phyloP scores from a whole-genome alignment of 2,113 vertebrate genomes.

The Mohoua ochrocephala region DNA sequence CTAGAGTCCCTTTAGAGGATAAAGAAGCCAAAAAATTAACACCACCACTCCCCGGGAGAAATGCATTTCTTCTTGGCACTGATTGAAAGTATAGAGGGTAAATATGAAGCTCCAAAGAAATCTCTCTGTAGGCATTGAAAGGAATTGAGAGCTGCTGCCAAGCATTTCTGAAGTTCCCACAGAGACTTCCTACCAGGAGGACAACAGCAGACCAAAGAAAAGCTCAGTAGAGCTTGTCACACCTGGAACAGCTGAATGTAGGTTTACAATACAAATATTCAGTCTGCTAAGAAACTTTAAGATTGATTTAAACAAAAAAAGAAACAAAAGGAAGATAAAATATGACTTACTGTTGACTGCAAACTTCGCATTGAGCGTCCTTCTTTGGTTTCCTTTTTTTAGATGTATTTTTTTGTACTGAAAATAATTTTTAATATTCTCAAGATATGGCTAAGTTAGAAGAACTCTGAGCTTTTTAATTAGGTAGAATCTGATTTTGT shows the following conservation, averaged over 20 bases:
- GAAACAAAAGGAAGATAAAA: background rate
- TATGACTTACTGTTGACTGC: background rate
- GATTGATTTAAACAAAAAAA: background rate
- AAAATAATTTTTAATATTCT: conserved; percentile 44
- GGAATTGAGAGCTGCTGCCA: background rate
- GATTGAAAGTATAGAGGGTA: background rate
- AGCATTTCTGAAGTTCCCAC: background rate
- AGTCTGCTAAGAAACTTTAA: background rate
- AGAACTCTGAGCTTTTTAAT: conserved; percentile 37
- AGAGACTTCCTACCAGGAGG: background rate
- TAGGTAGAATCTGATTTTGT: conserved; percentile 33
- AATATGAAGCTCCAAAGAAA: background rate
- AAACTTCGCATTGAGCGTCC: background rate
- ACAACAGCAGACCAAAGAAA: background rate
- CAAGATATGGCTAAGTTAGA: conserved; percentile 18
- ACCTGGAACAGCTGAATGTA: background rate
- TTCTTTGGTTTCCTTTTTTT: conserved; percentile 20
- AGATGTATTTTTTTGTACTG: background rate
- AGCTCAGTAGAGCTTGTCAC: background rate
- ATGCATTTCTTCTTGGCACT: background rate
- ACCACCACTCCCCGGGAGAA: background rate
- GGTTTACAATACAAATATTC: background rate
- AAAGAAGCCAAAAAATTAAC: background rate
- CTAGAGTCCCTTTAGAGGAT: background rate
- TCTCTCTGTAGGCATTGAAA: background rate